Conservation (phyloP, 2,797 vertebrate species). For the Botia almorhae region DNA sequence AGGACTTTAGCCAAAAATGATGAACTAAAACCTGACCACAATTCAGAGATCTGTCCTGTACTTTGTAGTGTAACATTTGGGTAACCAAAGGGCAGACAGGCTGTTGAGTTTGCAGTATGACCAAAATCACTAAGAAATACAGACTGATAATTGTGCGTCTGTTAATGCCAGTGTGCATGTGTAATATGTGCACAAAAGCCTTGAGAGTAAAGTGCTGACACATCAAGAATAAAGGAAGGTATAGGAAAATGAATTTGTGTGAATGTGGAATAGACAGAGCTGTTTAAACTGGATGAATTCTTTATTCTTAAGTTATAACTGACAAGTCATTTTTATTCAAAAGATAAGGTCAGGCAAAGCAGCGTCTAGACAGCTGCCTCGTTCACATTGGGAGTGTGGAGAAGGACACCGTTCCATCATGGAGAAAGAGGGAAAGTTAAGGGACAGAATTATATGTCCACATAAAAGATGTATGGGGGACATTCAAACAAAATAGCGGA, state of each 20-base stretch:
- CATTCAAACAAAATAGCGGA: neutral
- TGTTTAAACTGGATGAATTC: conserved; percentile 22
- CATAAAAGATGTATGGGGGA: neutral
- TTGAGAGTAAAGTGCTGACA: conserved; percentile 4
- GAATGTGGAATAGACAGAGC: conserved; percentile 18
- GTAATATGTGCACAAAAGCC: conserved; percentile 16
- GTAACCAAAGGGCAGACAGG: neutral
- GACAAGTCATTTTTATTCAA: conserved; percentile 69
- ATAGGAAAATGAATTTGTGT: conserved; percentile 33
- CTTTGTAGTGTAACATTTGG: neutral
- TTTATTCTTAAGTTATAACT: conserved; percentile 29
- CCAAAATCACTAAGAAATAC: conserved; percentile 23
- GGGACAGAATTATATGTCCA: neutral
- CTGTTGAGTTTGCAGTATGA: conserved; percentile 18
- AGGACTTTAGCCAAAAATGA: conserved; percentile 22
- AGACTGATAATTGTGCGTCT: conserved; percentile 19
- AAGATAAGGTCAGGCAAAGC: conserved; percentile 62
- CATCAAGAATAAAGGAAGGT: neutral
- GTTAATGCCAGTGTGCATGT: conserved; percentile 23
- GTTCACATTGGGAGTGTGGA: conserved; percentile 39
- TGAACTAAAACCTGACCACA: conserved; percentile 21
- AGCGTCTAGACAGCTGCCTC: conserved; percentile 67
- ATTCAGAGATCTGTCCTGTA: neutral
- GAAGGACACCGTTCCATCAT: conserved; percentile 46
- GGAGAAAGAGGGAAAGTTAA: neutral